These are phyloP conservation scores for Mycalesis mineus DNA, from an alignment of 2,888 invertebrate genomes.

Conservation along the genomic window DNA sequence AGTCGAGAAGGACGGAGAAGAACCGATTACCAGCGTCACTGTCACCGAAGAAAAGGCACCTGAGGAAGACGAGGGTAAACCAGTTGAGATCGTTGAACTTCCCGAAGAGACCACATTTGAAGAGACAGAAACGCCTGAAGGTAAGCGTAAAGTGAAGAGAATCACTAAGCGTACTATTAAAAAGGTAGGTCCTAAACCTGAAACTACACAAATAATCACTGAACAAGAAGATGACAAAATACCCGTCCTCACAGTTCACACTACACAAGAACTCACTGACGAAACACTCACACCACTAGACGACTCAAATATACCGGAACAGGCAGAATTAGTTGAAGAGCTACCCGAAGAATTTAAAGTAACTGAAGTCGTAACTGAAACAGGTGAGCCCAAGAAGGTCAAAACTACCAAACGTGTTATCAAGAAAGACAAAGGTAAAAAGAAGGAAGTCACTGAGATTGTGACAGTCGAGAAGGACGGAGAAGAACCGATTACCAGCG, in stretches of 20 bases:
- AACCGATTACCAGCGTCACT: too few relatives aligned
- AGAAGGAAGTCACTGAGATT: slow-evolving; percentile 5
- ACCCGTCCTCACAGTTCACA: background rate
- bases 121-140: slow-evolving; percentile 33
- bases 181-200: background rate
- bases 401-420: slow-evolving; percentile 2
- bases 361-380: slow-evolving; percentile 25
- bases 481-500: slow-evolving; percentile 36
- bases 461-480: slow-evolving; percentile 1
- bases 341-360: slow-evolving; percentile 9
- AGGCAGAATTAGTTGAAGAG: background rate
- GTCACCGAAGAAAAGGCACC: too few relatives aligned
- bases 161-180: background rate
- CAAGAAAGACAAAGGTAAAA: background rate
- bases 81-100: slow-evolving; percentile 21
- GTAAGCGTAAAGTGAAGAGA: slow-evolving; percentile 32
- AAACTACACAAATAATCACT: background rate
- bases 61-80: too few relatives aligned
- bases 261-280: background rate
- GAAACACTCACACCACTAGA: background rate
- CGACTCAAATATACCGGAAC: background rate
- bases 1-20: too few relatives aligned
- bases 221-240: background rate
- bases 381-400: background rate
- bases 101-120: slow-evolving; percentile 23